Evolutionary conservation across 2,113 vertebrate genomes (phyloP), one percentile per base, ranked within the genome.

Genomic region (Grallaria varia): DNA sequence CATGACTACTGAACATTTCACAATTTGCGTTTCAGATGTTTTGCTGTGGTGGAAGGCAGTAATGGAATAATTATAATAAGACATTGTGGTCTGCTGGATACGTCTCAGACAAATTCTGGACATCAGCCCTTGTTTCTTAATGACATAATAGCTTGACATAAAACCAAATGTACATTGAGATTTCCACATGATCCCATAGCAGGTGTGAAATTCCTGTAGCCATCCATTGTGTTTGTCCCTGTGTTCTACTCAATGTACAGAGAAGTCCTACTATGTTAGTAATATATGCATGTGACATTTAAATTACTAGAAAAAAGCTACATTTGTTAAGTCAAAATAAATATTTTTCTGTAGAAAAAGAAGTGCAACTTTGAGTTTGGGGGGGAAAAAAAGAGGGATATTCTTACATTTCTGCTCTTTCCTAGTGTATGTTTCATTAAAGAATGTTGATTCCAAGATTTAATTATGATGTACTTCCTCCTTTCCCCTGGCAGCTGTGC

Each of bases 401-500:
- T 50, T 87, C 67, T 80, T 74, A 67, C 13, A 21, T 89, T 76
- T 81, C 68, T 91, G 77, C 25, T 75, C 33, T 94, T 69, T n/a
- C 33, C 24, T 59, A 31, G 22, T 31, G 3, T 33, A 28, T 64
- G 23, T 72, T 92, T 71, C 14, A 52, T 24, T 62, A 52, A 63
- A 67, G 58, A 81, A 74, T 28, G 73, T 40, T 12, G 5, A 79
- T 83, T 37, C 39, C 44, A 27, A 67, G 50, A 67, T 63, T 76
- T 60, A 60, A n/a, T 84, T 55, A 42, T 35, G 3, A 63, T 62
- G 88, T 58, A 44, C 42, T 84, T 79, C 44, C 49, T 95, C 58
- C 30, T 62, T 28, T 59, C 7, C 44, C 19, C 45, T 23, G 44
- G 69, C 97, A 99, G 99, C 99, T 58, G 99, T 99, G 81, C 98